These are phyloP conservation scores for Blennius ocellaris DNA, from an alignment of 2,113 vertebrate genomes.

Conservation along the genomic window DNA sequence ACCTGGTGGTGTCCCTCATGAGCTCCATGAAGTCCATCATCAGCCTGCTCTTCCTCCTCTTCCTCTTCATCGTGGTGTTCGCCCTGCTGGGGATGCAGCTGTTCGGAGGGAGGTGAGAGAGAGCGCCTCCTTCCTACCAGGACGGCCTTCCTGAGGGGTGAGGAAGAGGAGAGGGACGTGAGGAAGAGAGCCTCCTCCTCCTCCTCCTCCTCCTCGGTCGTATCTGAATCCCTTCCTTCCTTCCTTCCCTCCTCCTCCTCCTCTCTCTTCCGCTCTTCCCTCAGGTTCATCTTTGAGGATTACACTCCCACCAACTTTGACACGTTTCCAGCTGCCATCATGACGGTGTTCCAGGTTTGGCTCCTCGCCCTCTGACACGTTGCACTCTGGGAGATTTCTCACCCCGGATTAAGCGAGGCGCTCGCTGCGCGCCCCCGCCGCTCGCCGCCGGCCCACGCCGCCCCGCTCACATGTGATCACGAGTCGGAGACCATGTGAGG, in stretches of 20 bases:
- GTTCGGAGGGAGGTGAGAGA: constrained; percentile 82
- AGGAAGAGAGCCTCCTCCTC: constrained; percentile 72
- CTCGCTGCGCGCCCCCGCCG: constrained; percentile 67
- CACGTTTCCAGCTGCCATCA: constrained; percentile 87
- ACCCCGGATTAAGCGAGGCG: constrained; percentile 79
- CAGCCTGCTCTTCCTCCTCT: constrained; percentile 86
- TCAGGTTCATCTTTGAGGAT: constrained; percentile 88
- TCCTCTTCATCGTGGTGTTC: constrained; percentile 86
- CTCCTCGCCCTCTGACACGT: constrained; percentile 74
- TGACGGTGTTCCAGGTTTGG: constrained; percentile 88
- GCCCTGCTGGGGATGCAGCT: constrained; percentile 86
- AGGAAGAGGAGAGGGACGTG: constrained; percentile 52
- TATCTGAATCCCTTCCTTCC: constrained; percentile 54
- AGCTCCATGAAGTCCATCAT: constrained; percentile 89
- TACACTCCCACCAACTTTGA: constrained; percentile 88
- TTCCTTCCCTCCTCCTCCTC: background rate
- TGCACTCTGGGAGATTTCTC: constrained; percentile 78
- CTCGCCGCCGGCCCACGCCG: constrained; percentile 75
- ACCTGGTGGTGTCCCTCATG: constrained; percentile 87
- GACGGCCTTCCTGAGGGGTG: constrained; percentile 24
- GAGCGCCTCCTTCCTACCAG: too few species aligned
- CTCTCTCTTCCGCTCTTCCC: constrained; percentile 58
- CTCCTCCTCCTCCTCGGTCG: constrained; percentile 57
- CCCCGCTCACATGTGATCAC: constrained; percentile 73
- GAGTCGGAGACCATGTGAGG: constrained; percentile 69